Evolutionary conservation across 2,113 vertebrate genomes (phyloP).

Genomic region (Phrynosoma platyrhinos): DNA sequence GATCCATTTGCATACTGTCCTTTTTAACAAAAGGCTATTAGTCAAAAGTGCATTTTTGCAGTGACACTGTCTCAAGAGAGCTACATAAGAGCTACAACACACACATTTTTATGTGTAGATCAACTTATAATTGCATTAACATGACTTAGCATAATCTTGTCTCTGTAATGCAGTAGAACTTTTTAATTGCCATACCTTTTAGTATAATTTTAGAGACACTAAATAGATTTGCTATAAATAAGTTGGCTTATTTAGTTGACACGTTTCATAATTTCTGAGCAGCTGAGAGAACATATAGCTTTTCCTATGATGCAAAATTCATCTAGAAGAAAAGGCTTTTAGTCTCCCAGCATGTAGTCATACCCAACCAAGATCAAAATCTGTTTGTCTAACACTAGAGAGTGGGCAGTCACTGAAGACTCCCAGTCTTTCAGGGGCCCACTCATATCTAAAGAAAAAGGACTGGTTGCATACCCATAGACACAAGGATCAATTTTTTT

Average conservation of each 20-base stretch:
- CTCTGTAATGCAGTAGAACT: no score
- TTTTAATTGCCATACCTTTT: no score
- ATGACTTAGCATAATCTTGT: no score
- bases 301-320: neutral
- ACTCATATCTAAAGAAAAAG: neutral
- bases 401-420: neutral
- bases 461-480: neutral
- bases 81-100: no score
- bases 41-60: no score
- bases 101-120: no score
- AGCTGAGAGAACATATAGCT: slow-evolving; percentile 1
- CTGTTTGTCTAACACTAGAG: no score
- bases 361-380: neutral
- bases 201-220: neutral
- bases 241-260: neutral
- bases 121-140: no score
- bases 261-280: neutral
- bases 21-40: no score
- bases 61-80: no score
- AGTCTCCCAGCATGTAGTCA: neutral
- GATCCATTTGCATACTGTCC: no score
- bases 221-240: neutral
- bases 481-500: neutral
- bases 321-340: neutral
- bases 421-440: neutral